A percentile compares a stretch with the other conserved stretches of the same genome.
Evolutionary conservation across 2,113 vertebrate genomes (phyloP).

Genomic region (Chrysochloris asiatica): DNA sequence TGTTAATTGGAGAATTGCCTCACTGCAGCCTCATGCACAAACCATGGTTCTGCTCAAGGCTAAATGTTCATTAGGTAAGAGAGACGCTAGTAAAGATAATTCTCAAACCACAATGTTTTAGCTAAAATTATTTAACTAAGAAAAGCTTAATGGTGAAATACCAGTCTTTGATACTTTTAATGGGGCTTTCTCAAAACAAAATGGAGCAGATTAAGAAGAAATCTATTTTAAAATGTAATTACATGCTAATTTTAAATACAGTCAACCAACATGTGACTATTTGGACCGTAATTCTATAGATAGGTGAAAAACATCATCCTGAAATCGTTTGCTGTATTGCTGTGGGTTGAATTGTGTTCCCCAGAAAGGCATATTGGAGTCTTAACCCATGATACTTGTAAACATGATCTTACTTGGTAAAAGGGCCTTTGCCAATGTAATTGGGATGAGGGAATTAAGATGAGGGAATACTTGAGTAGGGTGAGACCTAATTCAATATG

Average conservation of each 20-base stretch:
- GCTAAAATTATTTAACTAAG: slow-evolving; percentile 23
- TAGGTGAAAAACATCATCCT: neutral
- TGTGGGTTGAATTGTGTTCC: neutral
- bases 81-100: neutral
- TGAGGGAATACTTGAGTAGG: neutral
- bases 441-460: too few relatives aligned
- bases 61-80: neutral
- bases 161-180: neutral
- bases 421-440: neutral
- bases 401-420: neutral
- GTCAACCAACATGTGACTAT: neutral
- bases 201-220: neutral
- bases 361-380: neutral
- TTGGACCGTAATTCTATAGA: slow-evolving; percentile 17
- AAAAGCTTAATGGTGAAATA: neutral
- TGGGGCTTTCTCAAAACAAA: slow-evolving; percentile 30
- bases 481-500: neutral
- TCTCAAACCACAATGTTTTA: slow-evolving; percentile 1
- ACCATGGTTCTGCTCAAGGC: neutral
- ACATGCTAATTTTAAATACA: slow-evolving; percentile 10
- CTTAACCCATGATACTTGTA: neutral
- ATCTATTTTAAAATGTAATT: neutral
- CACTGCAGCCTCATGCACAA: neutral
- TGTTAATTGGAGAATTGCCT: slow-evolving; percentile 49
- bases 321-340: neutral